Percentiles rank a stretch among this genome's conserved stretches.
Conservation (phyloP, 2,888 invertebrate species). For the Parasteatoda lunata region DNA sequence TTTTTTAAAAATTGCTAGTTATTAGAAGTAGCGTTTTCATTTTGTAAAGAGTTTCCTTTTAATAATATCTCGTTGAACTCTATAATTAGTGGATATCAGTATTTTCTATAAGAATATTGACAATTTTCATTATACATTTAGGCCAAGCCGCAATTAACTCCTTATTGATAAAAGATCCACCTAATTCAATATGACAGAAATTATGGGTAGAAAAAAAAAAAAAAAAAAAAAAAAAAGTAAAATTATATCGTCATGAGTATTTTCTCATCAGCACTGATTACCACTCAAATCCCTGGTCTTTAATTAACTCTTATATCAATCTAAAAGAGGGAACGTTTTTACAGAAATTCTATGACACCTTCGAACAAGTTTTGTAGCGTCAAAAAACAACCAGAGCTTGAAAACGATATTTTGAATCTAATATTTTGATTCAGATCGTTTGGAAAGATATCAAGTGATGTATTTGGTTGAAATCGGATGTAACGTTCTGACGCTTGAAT, state of each 20-base stretch:
- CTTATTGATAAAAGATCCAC: neutral
- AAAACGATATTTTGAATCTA: neutral
- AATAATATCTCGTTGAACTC: too few species aligned
- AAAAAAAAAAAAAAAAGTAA: too few species aligned
- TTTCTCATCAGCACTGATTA: neutral
- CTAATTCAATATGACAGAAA: neutral
- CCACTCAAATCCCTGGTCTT: constrained; percentile 20
- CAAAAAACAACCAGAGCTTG: constrained; percentile 33
- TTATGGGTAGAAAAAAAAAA: neutral
- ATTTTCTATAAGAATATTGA: neutral
- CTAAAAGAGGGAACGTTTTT: too few species aligned
- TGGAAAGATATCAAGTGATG: neutral
- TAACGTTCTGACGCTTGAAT: constrained; percentile 10
- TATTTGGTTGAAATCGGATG: neutral
- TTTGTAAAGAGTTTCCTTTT: too few species aligned
- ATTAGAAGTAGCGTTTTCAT: too few species aligned
- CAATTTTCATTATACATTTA: neutral
- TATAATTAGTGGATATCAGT: too few species aligned
- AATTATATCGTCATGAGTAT: neutral
- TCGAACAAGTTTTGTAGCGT: neutral
- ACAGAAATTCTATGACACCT: neutral
- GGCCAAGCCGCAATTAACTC: neutral
- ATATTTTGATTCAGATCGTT: neutral
- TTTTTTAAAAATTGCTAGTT: too few species aligned
- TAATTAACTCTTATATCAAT: constrained; percentile 14